These are phyloP conservation scores for Chionis minor DNA, from an alignment of 2,113 vertebrate genomes.

Conservation along the genomic window DNA sequence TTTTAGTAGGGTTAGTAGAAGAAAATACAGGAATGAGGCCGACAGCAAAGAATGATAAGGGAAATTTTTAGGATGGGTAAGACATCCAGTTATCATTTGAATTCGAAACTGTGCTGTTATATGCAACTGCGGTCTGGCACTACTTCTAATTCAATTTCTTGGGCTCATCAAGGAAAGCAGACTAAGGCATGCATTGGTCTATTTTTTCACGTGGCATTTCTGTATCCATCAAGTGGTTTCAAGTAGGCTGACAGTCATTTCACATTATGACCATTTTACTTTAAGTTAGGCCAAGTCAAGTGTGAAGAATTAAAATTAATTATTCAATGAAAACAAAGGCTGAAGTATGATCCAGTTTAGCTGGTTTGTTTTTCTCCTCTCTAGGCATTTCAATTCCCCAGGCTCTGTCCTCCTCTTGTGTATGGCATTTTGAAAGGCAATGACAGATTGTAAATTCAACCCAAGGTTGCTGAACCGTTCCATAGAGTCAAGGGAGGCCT, in stretches of 20 bases:
- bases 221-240: not conserved
- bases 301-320: not conserved
- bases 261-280: not conserved
- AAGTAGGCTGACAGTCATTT: not conserved
- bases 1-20: not conserved
- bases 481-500: slow-evolving; percentile 26
- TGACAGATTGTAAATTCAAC: slow-evolving; percentile 48
- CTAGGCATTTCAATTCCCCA: not conserved
- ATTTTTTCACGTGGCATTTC: not conserved
- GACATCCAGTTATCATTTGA: not conserved
- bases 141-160: not conserved
- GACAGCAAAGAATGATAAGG: not conserved
- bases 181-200: not conserved
- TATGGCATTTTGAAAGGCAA: slow-evolving; percentile 37
- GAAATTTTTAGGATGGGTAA: not conserved
- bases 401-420: not conserved
- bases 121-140: not conserved
- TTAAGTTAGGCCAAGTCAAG: not conserved
- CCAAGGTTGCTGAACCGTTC: slow-evolving; percentile 40
- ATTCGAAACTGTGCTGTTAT: not conserved
- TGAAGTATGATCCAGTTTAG: not conserved
- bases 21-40: not conserved
- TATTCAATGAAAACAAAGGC: not conserved
- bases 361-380: not conserved
- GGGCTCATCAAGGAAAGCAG: not conserved